Percentiles rank a stretch among this genome's conserved stretches.
phyloP scores from a whole-genome alignment of 2,888 invertebrate genomes.

The Cetonia aurata region DNA sequence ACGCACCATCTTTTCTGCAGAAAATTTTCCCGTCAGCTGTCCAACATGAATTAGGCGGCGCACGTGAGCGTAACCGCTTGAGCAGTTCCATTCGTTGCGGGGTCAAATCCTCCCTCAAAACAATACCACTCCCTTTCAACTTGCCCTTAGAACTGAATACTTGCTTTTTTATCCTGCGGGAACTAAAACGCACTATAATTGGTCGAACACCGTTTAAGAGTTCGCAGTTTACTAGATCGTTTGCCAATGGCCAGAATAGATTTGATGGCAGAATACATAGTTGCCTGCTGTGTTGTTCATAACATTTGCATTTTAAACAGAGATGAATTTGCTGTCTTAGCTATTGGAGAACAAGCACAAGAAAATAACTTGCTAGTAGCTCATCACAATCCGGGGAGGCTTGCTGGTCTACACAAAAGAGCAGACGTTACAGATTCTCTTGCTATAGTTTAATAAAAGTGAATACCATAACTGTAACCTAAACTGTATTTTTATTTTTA shows the following conservation, averaged over 20 bases:
- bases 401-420: slow-evolving; percentile 8
- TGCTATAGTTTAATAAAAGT: slow-evolving; percentile 5
- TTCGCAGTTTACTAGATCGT: slow-evolving; percentile 11
- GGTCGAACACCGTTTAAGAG: too few relatives aligned
- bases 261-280: not conserved
- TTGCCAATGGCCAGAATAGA: slow-evolving; percentile 8
- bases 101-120: too few relatives aligned
- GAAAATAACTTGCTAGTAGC: not conserved
- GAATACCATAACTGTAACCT: not conserved
- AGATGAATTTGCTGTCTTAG: slow-evolving; percentile 9
- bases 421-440: not conserved
- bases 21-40: too few relatives aligned
- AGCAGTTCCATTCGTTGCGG: too few relatives aligned
- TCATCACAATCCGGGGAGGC: not conserved
- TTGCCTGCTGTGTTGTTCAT: slow-evolving; percentile 9
- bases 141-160: too few relatives aligned
- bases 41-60: too few relatives aligned
- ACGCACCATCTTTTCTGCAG: too few relatives aligned
- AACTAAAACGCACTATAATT: too few relatives aligned
- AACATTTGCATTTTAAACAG: slow-evolving; percentile 12
- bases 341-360: slow-evolving; percentile 9
- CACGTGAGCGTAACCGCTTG: too few relatives aligned
- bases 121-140: too few relatives aligned
- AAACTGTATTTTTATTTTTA: not conserved
- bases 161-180: too few relatives aligned